phyloP scores from a whole-genome alignment of 2,797 vertebrate species.

The Lepus oiostolus region DNA sequence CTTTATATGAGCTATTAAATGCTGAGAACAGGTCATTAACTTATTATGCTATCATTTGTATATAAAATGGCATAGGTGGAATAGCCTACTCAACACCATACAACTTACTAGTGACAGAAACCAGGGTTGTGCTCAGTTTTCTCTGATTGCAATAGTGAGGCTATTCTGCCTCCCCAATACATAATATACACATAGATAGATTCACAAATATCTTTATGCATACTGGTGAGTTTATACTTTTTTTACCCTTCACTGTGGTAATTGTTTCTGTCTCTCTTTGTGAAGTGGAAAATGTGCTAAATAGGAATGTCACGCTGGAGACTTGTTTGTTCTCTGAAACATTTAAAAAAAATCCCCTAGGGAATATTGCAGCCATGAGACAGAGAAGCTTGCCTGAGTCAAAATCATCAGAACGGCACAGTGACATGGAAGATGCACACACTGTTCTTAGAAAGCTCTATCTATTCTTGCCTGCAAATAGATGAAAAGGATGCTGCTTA shows the following conservation, averaged over 20 bases:
- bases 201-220: neutral
- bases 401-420: neutral
- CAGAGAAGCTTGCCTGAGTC: neutral
- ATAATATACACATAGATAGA: neutral
- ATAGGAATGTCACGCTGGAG: neutral
- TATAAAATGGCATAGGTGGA: neutral
- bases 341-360: neutral
- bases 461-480: constrained; percentile 42
- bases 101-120: neutral
- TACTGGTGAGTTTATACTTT: neutral
- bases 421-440: neutral
- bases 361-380: constrained; percentile 38
- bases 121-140: neutral
- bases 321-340: constrained; percentile 37
- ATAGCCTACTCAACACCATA: neutral
- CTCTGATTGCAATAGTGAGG: neutral
- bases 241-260: neutral
- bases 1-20: neutral
- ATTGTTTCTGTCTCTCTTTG: constrained; percentile 54
- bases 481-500: constrained; percentile 55
- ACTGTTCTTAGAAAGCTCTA: neutral
- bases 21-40: neutral
- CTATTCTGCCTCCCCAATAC: neutral
- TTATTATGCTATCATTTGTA: neutral
- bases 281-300: constrained; percentile 30